A percentile compares a stretch with the other conserved stretches of the same genome.
Conservation (phyloP, 2,113 vertebrate species). For the Camelus bactrianus region DNA sequence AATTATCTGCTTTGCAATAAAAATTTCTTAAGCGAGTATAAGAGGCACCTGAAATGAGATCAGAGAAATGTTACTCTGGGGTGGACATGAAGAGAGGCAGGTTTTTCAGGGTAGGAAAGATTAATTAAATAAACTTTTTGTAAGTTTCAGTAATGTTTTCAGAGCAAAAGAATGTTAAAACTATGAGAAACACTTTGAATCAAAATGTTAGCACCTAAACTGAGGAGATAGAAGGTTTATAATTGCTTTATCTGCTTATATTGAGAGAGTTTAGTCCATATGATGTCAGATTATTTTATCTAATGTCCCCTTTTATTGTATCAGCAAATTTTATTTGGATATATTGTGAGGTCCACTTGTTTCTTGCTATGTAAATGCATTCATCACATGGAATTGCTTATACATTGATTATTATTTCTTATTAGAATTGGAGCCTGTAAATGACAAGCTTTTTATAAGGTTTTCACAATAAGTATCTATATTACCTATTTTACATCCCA, state of each 20-base stretch:
- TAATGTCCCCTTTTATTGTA: neutral
- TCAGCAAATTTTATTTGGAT: slow-evolving; percentile 31
- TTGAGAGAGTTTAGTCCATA: neutral
- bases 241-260: neutral
- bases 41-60: slow-evolving; percentile 63
- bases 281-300: neutral
- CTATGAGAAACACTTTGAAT: slow-evolving; percentile 43
- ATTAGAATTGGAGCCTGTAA: neutral
- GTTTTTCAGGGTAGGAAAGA: neutral
- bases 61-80: neutral
- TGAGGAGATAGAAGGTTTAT: neutral
- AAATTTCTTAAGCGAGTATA: slow-evolving; percentile 23
- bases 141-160: slow-evolving; percentile 70
- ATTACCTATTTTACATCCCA: slow-evolving; percentile 31
- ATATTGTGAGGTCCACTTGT: slow-evolving; percentile 30
- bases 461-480: slow-evolving; percentile 69
- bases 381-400: neutral
- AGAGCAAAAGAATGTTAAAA: slow-evolving; percentile 47
- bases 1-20: slow-evolving; percentile 71
- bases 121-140: slow-evolving; percentile 57
- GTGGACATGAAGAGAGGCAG: neutral
- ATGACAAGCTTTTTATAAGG: neutral
- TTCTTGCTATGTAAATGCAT: slow-evolving; percentile 34
- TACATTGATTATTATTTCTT: neutral
- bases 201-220: slow-evolving; percentile 10